Evolutionary conservation across 2,113 vertebrate genomes (phyloP).

Genomic region (Petaurus breviceps): DNA sequence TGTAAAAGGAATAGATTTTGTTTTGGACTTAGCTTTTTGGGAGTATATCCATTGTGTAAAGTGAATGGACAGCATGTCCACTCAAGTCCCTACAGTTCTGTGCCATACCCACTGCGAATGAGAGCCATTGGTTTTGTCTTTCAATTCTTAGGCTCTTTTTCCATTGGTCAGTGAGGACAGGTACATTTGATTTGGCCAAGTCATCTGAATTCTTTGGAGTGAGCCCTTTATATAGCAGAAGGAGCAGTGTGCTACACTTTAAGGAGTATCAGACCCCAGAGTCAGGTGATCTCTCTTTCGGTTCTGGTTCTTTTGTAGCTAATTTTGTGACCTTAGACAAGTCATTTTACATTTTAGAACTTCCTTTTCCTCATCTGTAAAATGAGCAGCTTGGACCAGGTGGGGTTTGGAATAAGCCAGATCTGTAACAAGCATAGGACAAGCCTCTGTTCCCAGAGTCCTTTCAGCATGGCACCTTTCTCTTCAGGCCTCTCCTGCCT

Average conservation of each 20-base stretch:
- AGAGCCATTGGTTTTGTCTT: background rate
- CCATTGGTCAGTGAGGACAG: conserved; percentile 16
- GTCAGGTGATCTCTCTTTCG: background rate
- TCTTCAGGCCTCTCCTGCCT: background rate
- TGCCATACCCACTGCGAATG: background rate
- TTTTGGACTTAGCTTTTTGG: conserved; percentile 24
- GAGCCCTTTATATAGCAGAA: conserved; percentile 14
- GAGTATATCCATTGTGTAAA: conserved; percentile 17
- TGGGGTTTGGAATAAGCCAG: background rate
- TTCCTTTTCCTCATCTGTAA: background rate
- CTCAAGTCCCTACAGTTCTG: background rate
- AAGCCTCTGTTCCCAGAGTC: background rate
- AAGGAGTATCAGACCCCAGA: background rate
- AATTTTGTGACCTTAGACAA: background rate
- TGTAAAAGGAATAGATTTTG: conserved; percentile 30
- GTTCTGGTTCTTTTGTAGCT: background rate
- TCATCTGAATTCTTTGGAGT: background rate
- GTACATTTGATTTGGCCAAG: conserved; percentile 50
- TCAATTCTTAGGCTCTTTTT: conserved; percentile 20
- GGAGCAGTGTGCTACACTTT: background rate
- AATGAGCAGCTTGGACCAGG: background rate
- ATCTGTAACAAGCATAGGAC: background rate
- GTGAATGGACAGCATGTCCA: background rate
- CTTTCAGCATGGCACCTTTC: background rate
- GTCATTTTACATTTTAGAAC: background rate